These are phyloP conservation scores for Cuniculus paca DNA, from an alignment of 2,797 vertebrate genomes.

Conservation along the genomic window DNA sequence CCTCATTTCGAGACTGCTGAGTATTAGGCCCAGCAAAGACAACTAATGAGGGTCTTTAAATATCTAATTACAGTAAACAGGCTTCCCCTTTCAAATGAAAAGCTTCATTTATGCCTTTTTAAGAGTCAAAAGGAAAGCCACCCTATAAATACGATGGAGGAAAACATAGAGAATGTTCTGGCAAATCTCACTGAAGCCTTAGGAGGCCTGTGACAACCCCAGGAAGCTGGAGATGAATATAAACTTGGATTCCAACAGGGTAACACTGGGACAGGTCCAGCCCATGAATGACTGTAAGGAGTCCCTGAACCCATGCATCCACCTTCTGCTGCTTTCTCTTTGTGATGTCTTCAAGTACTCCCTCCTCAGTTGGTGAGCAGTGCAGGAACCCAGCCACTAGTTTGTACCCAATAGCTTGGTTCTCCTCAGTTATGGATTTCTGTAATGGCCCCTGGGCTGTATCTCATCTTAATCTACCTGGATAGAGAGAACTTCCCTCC, in stretches of 20 bases:
- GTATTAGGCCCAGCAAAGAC: slow-evolving; percentile 69
- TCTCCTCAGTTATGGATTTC: background rate
- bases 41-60: slow-evolving; percentile 78
- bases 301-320: background rate
- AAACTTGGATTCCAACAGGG: background rate
- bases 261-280: background rate
- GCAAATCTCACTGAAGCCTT: background rate
- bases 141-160: slow-evolving; percentile 51
- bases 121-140: slow-evolving; percentile 64
- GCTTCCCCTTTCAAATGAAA: slow-evolving; percentile 70
- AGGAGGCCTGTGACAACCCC: background rate
- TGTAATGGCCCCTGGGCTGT: background rate
- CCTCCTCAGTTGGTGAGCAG: too few relatives aligned
- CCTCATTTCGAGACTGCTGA: slow-evolving; percentile 67
- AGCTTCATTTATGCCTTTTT: slow-evolving; percentile 59
- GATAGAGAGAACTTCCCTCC: rapidly evolving
- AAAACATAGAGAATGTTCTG: background rate
- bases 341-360: too few relatives aligned
- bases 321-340: background rate
- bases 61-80: slow-evolving; percentile 82
- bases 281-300: too few relatives aligned
- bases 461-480: background rate
- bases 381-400: background rate
- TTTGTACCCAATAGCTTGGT: background rate
- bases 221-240: background rate